Conservation (phyloP, 2,888 invertebrate genomes). For the Campoletis raptor region DNA sequence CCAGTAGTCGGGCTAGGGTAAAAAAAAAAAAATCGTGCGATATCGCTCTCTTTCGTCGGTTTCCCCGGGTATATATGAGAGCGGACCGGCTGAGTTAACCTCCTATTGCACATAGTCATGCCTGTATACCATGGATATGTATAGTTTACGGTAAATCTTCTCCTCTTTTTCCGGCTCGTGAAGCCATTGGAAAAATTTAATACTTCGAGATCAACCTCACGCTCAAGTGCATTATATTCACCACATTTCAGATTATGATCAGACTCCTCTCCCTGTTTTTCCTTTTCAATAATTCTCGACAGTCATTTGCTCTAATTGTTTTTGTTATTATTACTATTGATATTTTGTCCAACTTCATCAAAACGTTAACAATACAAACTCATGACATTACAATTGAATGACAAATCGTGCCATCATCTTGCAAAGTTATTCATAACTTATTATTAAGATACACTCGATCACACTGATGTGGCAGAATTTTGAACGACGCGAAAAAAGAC, state of each 20-base stretch:
- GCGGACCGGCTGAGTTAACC: background rate
- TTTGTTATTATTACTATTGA: background rate
- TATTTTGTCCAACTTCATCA: background rate
- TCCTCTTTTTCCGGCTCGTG: conserved; percentile 27
- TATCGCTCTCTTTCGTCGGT: conserved; percentile 63
- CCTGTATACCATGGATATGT: background rate
- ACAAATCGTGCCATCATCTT: background rate
- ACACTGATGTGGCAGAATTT: background rate
- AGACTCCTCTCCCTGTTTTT: background rate
- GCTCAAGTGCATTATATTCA: conserved; percentile 47
- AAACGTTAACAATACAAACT: background rate
- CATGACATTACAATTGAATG: background rate
- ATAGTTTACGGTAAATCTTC: conserved; percentile 37
- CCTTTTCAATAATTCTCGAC: background rate
- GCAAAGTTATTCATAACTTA: background rate
- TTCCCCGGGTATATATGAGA: conserved; percentile 21
- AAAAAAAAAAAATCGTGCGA: conserved; percentile 53
- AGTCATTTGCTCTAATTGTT: background rate
- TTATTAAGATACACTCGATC: background rate
- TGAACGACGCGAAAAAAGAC: background rate
- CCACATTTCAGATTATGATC: conserved; percentile 42
- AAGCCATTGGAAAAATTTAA: conserved; percentile 54
- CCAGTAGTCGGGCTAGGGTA: background rate
- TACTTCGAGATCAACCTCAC: conserved; percentile 43
- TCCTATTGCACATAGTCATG: conserved; percentile 1